Conservation (phyloP, 92 coral and sea anemone species). For the Epizoanthus stellaris region DNA sequence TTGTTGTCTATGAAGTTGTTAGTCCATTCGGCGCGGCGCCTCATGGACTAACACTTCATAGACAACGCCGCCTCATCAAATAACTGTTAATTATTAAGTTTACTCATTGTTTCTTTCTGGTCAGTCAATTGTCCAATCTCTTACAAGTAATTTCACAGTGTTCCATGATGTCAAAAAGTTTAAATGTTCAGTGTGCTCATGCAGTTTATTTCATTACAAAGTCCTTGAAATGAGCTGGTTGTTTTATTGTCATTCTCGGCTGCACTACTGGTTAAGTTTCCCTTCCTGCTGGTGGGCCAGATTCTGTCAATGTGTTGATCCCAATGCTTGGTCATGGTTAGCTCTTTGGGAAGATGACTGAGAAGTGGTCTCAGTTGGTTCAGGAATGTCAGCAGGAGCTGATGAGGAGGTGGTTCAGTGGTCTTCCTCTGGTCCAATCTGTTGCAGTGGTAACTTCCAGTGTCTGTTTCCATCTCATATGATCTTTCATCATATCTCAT, state of each 20-base stretch:
- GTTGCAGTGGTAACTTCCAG: slow-evolving; percentile 42
- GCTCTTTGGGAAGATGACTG: background rate
- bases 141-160: too few relatives aligned
- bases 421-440: slow-evolving; percentile 45
- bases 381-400: background rate
- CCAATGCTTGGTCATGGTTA: background rate
- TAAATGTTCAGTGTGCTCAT: background rate
- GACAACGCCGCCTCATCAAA: too few relatives aligned
- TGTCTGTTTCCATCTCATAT: slow-evolving; percentile 40
- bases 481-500: slow-evolving; percentile 50
- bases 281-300: background rate
- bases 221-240: slow-evolving; percentile 7
- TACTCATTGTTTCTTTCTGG: background rate
- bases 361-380: slow-evolving; percentile 1
- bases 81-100: background rate
- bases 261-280: background rate
- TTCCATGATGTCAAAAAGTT: too few relatives aligned
- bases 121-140: background rate
- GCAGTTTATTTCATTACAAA: slow-evolving; percentile 8
- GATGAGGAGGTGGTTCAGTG: background rate
- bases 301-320: background rate
- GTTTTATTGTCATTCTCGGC: background rate
- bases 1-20: too few relatives aligned
- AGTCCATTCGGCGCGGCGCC: too few relatives aligned
- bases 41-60: too few relatives aligned